phyloP scores from a whole-genome alignment of 2,888 invertebrate genomes.

The Mamestra brassicae region DNA sequence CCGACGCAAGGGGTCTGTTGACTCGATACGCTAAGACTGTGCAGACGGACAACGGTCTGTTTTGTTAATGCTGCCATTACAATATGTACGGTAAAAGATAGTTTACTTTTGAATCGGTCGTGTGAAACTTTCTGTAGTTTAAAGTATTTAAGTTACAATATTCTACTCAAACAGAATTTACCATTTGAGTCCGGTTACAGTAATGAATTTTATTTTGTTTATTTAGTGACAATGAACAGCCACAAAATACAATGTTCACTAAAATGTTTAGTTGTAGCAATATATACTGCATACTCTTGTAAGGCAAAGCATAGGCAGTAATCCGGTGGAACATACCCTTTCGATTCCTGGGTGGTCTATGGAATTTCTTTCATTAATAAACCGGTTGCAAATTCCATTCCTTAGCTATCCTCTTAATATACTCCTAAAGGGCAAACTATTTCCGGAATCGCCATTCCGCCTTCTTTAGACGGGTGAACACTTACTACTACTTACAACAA shows the following conservation, averaged over 20 bases:
- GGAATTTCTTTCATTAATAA: not conserved
- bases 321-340: not conserved
- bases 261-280: no score
- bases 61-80: constrained; percentile 9
- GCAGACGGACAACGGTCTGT: constrained; percentile 20
- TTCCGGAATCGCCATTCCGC: not conserved
- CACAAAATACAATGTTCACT: no score
- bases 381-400: constrained; percentile 7
- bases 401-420: not conserved
- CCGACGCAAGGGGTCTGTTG: constrained; percentile 58
- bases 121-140: no score
- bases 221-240: no score
- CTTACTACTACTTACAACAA: not conserved
- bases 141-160: no score
- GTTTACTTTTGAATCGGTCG: constrained; percentile 1
- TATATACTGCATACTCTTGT: no score
- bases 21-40: constrained; percentile 13
- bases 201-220: no score
- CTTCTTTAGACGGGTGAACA: no score
- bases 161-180: no score
- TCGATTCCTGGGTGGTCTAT: no score
- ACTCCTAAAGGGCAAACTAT: not conserved
- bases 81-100: not conserved
- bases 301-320: not conserved
- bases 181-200: no score